Conservation (phyloP, 2,113 vertebrate species). For the Phylloscopus whistleri region DNA sequence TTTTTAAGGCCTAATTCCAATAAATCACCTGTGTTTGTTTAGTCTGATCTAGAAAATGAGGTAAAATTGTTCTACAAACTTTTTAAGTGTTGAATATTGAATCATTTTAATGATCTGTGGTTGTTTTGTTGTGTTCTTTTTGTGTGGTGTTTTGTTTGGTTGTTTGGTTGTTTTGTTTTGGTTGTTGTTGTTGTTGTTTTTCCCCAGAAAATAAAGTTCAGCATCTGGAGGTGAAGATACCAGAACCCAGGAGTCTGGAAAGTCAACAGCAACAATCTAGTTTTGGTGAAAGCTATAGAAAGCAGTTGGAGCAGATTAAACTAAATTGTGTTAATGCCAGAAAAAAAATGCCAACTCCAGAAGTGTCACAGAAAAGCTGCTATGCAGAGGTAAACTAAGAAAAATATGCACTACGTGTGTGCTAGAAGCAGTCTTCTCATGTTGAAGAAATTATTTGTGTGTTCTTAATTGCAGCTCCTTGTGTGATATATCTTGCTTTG, state of each 20-base stretch:
- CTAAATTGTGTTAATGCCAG: background rate
- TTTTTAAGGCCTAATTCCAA: background rate
- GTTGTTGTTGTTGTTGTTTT: too few relatives aligned
- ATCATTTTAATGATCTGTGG: background rate
- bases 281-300: constrained; percentile 32
- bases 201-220: constrained; percentile 42
- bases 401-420: background rate
- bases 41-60: background rate
- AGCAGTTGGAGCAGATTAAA: constrained; percentile 37
- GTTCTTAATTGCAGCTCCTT: background rate
- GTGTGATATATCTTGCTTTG: background rate
- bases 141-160: too few relatives aligned
- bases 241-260: constrained; percentile 19
- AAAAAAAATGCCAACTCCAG: constrained; percentile 40
- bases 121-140: too few relatives aligned
- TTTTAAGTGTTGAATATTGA: background rate
- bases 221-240: constrained; percentile 19
- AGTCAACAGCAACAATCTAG: constrained; percentile 24
- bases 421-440: background rate
- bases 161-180: too few relatives aligned
- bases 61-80: background rate
- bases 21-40: background rate
- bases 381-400: constrained; percentile 58
- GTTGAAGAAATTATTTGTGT: background rate
- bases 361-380: constrained; percentile 34